A percentile compares a stretch with the other conserved stretches of the same genome.
These are phyloP conservation scores for Imbricaverruca yamaguchii DNA, from an alignment of 2,888 invertebrate genomes.

Conservation along the genomic window DNA sequence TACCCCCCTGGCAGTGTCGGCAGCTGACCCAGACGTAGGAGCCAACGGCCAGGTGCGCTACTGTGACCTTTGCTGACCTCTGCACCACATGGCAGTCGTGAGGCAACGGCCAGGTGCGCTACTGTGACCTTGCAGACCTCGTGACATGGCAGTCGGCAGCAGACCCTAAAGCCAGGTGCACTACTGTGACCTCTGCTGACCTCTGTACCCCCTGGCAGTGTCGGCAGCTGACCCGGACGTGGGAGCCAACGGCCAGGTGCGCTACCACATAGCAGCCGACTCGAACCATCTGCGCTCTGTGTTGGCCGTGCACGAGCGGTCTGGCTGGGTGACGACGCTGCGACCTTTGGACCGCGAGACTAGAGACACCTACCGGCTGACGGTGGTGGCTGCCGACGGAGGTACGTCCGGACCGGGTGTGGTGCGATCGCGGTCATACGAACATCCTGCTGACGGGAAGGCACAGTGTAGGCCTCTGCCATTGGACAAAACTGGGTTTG, in stretches of 20 bases:
- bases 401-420: slow-evolving; percentile 52
- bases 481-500: too few species aligned
- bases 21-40: too few species aligned
- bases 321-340: slow-evolving; percentile 75
- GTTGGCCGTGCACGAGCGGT: slow-evolving; percentile 53
- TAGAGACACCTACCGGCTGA: slow-evolving; percentile 61
- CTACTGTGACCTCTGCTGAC: background rate
- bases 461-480: slow-evolving; percentile 65
- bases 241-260: slow-evolving; percentile 27
- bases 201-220: slow-evolving; percentile 22
- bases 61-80: background rate
- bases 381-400: slow-evolving; percentile 81
- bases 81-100: slow-evolving; percentile 27
- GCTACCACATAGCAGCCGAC: slow-evolving; percentile 30
- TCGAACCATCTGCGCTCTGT: slow-evolving; percentile 27
- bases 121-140: background rate
- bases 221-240: slow-evolving; percentile 30
- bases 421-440: slow-evolving; percentile 68
- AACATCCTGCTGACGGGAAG: too few species aligned
- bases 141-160: slow-evolving; percentile 24
- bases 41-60: slow-evolving; percentile 17
- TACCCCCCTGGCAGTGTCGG: too few species aligned
- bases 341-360: slow-evolving; percentile 76
- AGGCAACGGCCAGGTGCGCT: slow-evolving; percentile 32
- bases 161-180: slow-evolving; percentile 30